Base-by-base conservation (phyloP, 2,113 vertebrate species). In the Tinamus guttatus region DNA sequence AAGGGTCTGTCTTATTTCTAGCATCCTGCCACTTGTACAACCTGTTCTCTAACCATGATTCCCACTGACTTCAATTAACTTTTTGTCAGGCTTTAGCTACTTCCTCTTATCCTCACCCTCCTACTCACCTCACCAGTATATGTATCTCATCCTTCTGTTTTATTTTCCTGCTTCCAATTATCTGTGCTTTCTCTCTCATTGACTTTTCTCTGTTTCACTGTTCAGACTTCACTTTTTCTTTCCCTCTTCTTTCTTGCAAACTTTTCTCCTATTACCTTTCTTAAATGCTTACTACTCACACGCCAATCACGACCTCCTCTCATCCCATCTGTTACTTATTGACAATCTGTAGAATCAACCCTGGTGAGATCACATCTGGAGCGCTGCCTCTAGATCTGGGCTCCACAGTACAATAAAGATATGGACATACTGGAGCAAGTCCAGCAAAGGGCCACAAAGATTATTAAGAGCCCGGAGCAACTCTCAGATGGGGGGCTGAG, bases 101-200 rank as follows among this genome's bases (percentile, higher is more conserved):
- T 89, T 89, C 64, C 60, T 94, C 54, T 83, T 77, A 74, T 89
- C 64, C 56, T 91, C 79, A 91, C 91, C 79, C 87, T 94, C 91
- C 94, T 36, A 94, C 91, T 94, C 91, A 86, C 75, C 91, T 90
- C 94, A 85, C 87, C 71, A 51, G 77, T 87, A 78, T 83, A 87
- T 38, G n/a, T 73, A 63, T 67, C 49, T 67, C 60, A 90, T 78
- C 60, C 75, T 95, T 91, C 94, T 95, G 89, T 81, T 95, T 63
- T 91, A 2, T 74, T 74, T 89, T 62, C 13, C 78, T 87, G 58
- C 68, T 93, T 92, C 76, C 80, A 94, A 88, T 94, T 93, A 93
- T 27, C 49, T 83, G 75, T 59, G 43, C 36, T 92, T 94, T 88
- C 85, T 78, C 91, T 27, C 52, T 28, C 51, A 70, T 56, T 70